phyloP scores from a whole-genome alignment of 2,888 invertebrate species.

The Boloria euphrosyne region DNA sequence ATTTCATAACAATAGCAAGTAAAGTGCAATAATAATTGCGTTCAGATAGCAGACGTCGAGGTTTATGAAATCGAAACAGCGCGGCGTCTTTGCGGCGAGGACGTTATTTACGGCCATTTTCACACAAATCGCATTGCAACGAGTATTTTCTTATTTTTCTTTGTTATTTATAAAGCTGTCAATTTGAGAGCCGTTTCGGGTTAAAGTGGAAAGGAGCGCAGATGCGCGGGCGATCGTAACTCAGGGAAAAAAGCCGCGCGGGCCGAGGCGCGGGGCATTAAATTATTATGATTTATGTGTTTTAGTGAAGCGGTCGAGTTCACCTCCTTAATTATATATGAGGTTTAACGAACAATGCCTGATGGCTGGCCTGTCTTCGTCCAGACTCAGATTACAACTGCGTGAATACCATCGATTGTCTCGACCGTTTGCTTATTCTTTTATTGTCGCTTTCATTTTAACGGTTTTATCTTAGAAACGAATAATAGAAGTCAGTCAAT shows the following conservation, averaged over 20 bases:
- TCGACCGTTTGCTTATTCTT: slow-evolving; percentile 1
- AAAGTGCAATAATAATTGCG: slow-evolving; percentile 13
- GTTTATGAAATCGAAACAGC: slow-evolving; percentile 28
- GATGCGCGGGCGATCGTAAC: slow-evolving; percentile 66
- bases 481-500: not conserved
- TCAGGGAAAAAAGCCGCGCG: slow-evolving; percentile 59
- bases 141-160: slow-evolving; percentile 45
- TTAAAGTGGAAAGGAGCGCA: slow-evolving; percentile 63
- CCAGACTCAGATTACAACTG: slow-evolving; percentile 30
- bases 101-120: slow-evolving; percentile 56
- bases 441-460: not conserved
- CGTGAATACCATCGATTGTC: slow-evolving; percentile 17
- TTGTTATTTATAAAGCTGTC: slow-evolving; percentile 72
- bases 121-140: slow-evolving; percentile 43
- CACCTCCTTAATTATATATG: slow-evolving; percentile 76
- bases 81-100: slow-evolving; percentile 31
- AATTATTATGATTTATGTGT: slow-evolving; percentile 81
- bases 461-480: not conserved
- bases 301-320: slow-evolving; percentile 62
- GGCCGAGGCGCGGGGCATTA: slow-evolving; percentile 71
- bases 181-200: slow-evolving; percentile 66
- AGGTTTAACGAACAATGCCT: slow-evolving; percentile 70
- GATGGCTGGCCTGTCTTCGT: slow-evolving; percentile 50
- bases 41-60: slow-evolving; percentile 12
- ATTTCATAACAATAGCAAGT: slow-evolving; percentile 5